phyloP scores from a whole-genome alignment of 2,888 invertebrate species.

The Panopea generosa region DNA sequence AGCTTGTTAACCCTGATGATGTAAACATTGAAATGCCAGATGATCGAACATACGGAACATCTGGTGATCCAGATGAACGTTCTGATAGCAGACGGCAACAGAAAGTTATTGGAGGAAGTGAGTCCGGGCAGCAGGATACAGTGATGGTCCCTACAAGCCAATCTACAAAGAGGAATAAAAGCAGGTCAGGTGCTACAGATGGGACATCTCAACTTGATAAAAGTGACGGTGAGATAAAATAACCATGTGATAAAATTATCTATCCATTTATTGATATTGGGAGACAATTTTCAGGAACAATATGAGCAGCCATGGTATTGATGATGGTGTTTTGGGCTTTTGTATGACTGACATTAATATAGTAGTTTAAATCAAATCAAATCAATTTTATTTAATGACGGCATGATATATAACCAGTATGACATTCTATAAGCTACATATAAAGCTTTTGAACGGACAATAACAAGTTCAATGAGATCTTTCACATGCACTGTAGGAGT shows the following conservation, averaged over 20 bases:
- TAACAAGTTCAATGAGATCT: too few relatives aligned
- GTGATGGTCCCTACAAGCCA: conserved; percentile 11
- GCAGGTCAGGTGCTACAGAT: neutral
- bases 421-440: too few relatives aligned
- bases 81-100: neutral
- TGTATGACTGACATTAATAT: too few relatives aligned
- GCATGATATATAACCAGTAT: too few relatives aligned
- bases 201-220: conserved; percentile 3
- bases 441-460: too few relatives aligned
- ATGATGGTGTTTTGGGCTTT: too few relatives aligned
- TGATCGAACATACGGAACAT: conserved; percentile 8
- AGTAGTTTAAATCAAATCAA: too few relatives aligned
- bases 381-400: too few relatives aligned
- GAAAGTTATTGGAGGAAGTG: neutral
- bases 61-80: conserved; percentile 1
- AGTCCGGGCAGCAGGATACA: conserved; percentile 6
- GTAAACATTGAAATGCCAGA: conserved; percentile 26
- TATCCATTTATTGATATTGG: too few relatives aligned
- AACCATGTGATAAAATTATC: neutral
- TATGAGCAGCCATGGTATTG: too few relatives aligned
- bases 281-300: too few relatives aligned
- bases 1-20: conserved; percentile 33
- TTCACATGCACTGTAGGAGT: too few relatives aligned
- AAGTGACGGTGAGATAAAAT: conserved; percentile 6
- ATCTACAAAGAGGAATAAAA: conserved; percentile 10